These are phyloP conservation scores for Cephalopterus ornatus DNA, from an alignment of 2,113 vertebrate species.

Conservation along the genomic window DNA sequence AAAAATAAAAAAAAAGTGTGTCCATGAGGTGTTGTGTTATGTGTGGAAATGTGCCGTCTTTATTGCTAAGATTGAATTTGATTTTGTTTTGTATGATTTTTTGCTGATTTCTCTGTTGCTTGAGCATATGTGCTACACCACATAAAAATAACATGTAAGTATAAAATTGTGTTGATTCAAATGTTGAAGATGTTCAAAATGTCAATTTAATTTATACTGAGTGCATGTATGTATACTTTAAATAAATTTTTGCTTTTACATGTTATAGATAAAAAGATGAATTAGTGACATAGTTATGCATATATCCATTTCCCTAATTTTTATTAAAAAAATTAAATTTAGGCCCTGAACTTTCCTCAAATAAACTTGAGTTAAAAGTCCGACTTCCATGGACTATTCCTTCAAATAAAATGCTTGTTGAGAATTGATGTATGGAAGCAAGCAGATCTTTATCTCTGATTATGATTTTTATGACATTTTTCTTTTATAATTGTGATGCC, in stretches of 20 bases:
- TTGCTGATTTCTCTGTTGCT: not conserved
- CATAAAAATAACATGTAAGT: not conserved
- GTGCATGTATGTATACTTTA: not conserved
- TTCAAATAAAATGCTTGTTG: conserved; percentile 8
- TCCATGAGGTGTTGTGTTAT: not conserved
- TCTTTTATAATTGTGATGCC: conserved; percentile 14
- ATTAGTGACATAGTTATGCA: not conserved
- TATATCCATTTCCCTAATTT: not conserved
- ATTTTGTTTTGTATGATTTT: not conserved
- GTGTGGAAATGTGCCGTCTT: not conserved
- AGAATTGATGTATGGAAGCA: not conserved
- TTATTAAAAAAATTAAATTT: not conserved
- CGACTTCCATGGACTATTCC: not conserved
- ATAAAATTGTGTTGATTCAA: not conserved
- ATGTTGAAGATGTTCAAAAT: not conserved
- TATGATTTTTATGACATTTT: conserved; percentile 41
- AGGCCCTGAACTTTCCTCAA: not conserved
- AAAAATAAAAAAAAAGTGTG: conserved; percentile 21
- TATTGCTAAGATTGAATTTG: not conserved
- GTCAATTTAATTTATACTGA: not conserved
- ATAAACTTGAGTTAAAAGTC: not conserved
- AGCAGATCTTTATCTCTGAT: conserved; percentile 23
- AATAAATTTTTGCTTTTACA: not conserved
- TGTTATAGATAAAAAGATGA: not conserved
- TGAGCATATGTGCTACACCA: not conserved